Base-by-base conservation (phyloP, 2,888 invertebrate species). In the Caradrina kadenii region DNA sequence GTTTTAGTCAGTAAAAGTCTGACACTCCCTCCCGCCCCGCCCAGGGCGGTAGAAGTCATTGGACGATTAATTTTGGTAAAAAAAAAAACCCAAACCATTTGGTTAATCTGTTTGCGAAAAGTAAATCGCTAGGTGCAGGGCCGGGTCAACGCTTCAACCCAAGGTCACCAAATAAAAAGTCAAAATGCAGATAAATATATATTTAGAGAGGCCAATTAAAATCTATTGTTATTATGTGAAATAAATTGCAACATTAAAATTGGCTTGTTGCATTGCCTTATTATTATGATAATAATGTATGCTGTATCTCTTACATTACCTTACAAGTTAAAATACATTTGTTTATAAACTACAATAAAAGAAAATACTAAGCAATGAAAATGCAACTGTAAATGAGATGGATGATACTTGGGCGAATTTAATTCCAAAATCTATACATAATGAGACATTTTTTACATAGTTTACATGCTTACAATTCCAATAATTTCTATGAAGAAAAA, bases 141-240 rank as follows among this genome's bases (percentile, higher is more conserved):
- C 31, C 31, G 31, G 31, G 31, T 7, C 1, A 31, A 31, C 2
- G 31, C 7, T 4, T 42, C 2, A 42, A 42, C 15, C 15, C 42
- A 17, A n/a, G 35, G n/a, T 49, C 1, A 58, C 22, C 7, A 73
- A 73, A 72, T 73, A 69, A 78, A 78, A 80, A 45, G 31, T 35
- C 70, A 75, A 74, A 70, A 72, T 81, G 89, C 88, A 89, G 92
- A 92, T 93, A 93, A 93, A 94, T 93, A 94, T 91, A 92, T 94
- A 94, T 93, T 94, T 92, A 94, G 94, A 94, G 94, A 95, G 94
- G 94, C 94, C 94, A 93, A 93, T 92, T 92, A 88, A 91, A 90
- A 88, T 81, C 89, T 93, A 91, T 90, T 90, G 89, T 89, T 90
- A 87, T 86, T 86, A 89, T 80, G 83, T 87, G 88, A 90, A 91